phyloP scores from a whole-genome alignment of 2,797 vertebrate species.

The Anguilla obscura region DNA sequence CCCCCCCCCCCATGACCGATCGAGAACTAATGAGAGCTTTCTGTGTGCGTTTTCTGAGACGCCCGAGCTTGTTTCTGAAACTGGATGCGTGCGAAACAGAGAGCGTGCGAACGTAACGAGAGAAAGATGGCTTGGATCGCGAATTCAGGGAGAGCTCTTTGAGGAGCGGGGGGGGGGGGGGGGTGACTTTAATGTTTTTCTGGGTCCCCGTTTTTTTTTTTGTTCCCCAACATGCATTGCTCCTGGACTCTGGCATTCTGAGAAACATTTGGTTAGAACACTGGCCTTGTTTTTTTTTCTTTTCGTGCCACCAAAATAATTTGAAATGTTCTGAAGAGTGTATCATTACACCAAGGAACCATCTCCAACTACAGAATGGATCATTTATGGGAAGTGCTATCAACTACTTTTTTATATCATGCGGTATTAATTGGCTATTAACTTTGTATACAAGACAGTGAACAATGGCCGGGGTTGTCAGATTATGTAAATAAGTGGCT shows the following conservation, averaged over 20 bases:
- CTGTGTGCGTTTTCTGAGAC: constrained; percentile 49
- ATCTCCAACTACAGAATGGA: constrained; percentile 3
- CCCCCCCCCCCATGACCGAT: constrained; percentile 69
- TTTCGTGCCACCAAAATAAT: not conserved
- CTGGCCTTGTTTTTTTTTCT: constrained; percentile 2
- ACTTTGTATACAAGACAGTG: constrained; percentile 72
- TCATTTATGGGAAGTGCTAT: not conserved
- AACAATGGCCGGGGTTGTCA: constrained; percentile 71
- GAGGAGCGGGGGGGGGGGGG: not conserved
- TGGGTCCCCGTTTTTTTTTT: constrained; percentile 25
- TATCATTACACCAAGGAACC: constrained; percentile 36
- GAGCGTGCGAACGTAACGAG: constrained; percentile 19
- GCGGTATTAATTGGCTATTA: constrained; percentile 75
- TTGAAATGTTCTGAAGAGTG: not conserved
- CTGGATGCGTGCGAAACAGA: constrained; percentile 19
- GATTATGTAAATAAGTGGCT: constrained; percentile 70
- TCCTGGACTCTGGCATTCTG: constrained; percentile 29
- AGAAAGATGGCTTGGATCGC: constrained; percentile 10
- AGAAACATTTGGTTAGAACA: not conserved
- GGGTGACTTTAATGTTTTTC: constrained; percentile 38
- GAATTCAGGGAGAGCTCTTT: constrained; percentile 32
- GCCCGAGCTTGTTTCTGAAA: constrained; percentile 54
- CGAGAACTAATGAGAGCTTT: constrained; percentile 71
- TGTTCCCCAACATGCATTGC: constrained; percentile 61
- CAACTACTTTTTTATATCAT: constrained; percentile 52